A percentile compares a stretch with the other conserved stretches of the same genome.
Evolutionary conservation across 1,140 invertebrate species (phyloP).

Genomic region (Formica exsecta): DNA sequence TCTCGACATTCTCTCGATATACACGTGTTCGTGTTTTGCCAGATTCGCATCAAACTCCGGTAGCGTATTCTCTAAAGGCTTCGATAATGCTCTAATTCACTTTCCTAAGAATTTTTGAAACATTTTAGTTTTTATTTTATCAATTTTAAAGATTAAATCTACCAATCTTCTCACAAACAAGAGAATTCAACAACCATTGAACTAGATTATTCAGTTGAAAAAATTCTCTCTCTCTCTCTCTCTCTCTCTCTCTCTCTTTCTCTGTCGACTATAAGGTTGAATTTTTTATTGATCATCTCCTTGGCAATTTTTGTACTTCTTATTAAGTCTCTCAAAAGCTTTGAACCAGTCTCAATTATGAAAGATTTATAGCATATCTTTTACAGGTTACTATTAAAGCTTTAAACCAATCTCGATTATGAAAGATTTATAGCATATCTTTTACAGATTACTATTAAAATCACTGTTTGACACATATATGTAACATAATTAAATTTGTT

Average conservation of each 20-base stretch:
- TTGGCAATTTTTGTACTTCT: background rate
- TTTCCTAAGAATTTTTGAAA: background rate
- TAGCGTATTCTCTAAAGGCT: background rate
- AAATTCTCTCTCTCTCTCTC: background rate
- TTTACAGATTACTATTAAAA: background rate
- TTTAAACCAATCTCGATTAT: background rate
- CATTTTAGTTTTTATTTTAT: background rate
- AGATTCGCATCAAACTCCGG: slow-evolving; percentile 28
- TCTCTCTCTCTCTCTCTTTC: too few species aligned
- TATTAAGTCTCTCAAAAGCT: background rate
- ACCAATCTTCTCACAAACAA: background rate
- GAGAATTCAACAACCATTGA: background rate
- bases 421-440: too few species aligned
- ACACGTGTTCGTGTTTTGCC: slow-evolving; percentile 1
- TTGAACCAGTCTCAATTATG: background rate
- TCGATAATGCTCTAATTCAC: background rate
- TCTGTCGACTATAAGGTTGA: background rate
- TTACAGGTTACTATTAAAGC: background rate
- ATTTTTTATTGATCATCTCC: background rate
- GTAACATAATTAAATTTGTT: background rate
- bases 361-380: too few species aligned
- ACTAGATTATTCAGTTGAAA: background rate
- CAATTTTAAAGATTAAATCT: background rate
- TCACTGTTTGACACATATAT: background rate
- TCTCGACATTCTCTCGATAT: slow-evolving; percentile 14